Percentiles rank a stretch among this genome's conserved stretches.
Evolutionary conservation across 2,797 vertebrate species (phyloP).

Genomic region (Sebastes taczanowskii): DNA sequence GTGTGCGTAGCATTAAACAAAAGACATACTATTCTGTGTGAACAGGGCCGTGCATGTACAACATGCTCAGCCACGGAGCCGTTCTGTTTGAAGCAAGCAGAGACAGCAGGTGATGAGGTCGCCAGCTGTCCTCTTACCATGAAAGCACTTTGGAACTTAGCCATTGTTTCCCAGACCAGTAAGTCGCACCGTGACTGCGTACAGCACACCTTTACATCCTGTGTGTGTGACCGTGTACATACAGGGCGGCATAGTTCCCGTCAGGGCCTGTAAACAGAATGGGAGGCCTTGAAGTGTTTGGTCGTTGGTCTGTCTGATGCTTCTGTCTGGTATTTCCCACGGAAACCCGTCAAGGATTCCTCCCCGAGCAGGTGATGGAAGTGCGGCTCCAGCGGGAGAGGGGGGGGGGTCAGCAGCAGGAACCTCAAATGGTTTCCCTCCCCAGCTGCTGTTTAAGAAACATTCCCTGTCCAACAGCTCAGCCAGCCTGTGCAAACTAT

Average conservation of each 20-base stretch:
- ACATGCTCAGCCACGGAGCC: background rate
- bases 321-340: conserved; percentile 77
- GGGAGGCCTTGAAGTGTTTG: conserved; percentile 51
- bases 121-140: conserved; percentile 66
- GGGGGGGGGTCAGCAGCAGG: conserved; percentile 44
- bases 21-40: background rate
- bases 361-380: conserved; percentile 82
- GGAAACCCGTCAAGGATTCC: conserved; percentile 76
- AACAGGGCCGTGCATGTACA: background rate
- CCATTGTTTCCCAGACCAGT: conserved; percentile 49
- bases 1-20: background rate
- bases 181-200: background rate
- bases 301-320: conserved; percentile 56
- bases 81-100: conserved; percentile 30
- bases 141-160: conserved; percentile 34
- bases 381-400: conserved; percentile 41
- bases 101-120: conserved; percentile 62
- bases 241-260: conserved; percentile 1
- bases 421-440: conserved; percentile 70
- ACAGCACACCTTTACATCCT: conserved; percentile 48
- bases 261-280: conserved; percentile 40
- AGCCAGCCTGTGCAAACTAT: conserved; percentile 77
- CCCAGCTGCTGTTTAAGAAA: conserved; percentile 80
- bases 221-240: background rate
- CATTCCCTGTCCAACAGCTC: conserved; percentile 74